Base-by-base conservation (phyloP, 1,140 invertebrate genomes). In the Hypothenemus hampei region DNA sequence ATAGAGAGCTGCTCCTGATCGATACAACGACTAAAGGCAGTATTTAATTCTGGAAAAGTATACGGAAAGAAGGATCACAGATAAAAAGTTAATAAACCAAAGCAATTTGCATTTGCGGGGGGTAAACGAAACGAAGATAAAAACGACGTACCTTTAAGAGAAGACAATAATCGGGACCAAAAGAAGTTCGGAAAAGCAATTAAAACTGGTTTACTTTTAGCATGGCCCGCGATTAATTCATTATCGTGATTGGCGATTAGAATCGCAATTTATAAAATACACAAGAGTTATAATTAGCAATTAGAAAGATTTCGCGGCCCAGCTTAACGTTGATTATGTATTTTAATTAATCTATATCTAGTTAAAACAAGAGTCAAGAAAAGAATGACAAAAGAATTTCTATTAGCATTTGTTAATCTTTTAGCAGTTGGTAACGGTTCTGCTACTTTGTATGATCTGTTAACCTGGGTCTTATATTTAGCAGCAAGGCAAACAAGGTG, bases 231-330 rank as follows among this genome's bases (percentile, higher is more conserved):
- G 66, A 69, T 69, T 69, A 69, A 69, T 69, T 69, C 68, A 69
- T 69, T 69, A 69, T 67, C 68, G 63, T 66, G 66, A 68, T 65
- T 65, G 62, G 55, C 68, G 68, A 70, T 70, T 69, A 70, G 67
- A 68, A 70, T 70, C 68, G 62, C 68, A 70, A 70, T 70, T 70
- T 69, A 67, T 69, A 69, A 68, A 70, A 69, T 68, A 70, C 68
- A 70, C 68, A 70, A n/a, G 67, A 66, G 60, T 66, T 68, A 65
- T 69, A 70, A 70, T 70, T 70, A 70, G 67, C 64, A 66, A 67
- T 67, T 67, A 68, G 62, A 64, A 64, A 66, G 64, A 65, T 66
- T 65, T 58, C 24, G 59, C 58, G 57, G 61, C 60, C n/a, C 61
- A 33, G 45, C 45, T 58, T 41, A 63, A 55, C 59, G 60, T 36